Percentiles rank a stretch among this genome's conserved stretches.
Conservation (phyloP, 2,888 invertebrate genomes). For the Dinocampus coccinellae region DNA sequence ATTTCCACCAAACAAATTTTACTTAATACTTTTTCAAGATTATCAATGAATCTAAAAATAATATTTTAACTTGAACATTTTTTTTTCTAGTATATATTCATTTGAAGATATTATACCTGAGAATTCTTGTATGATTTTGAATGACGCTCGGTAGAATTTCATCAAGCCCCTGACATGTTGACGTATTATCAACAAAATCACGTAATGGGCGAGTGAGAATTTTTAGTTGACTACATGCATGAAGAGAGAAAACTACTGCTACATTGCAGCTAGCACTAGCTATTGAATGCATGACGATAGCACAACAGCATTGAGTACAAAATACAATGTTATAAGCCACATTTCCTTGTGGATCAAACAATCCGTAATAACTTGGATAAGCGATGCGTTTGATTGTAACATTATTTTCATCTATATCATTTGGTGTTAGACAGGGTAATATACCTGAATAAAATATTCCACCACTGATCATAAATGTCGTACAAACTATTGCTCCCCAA, state of each 20-base stretch:
- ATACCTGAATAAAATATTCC: slow-evolving; percentile 43
- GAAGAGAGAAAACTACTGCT: slow-evolving; percentile 51
- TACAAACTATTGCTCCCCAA: slow-evolving; percentile 42
- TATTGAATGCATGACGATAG: slow-evolving; percentile 50
- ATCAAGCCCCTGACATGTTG: not conserved
- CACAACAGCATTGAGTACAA: slow-evolving; percentile 46
- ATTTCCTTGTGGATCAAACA: slow-evolving; percentile 47
- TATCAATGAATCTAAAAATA: slow-evolving; percentile 36
- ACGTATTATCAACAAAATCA: slow-evolving; percentile 32
- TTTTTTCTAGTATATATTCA: slow-evolving; percentile 36
- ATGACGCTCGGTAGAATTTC: slow-evolving; percentile 22
- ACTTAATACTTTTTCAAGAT: slow-evolving; percentile 40
- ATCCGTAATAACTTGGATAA: slow-evolving; percentile 49
- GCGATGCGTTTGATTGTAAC: slow-evolving; percentile 47
- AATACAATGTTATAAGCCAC: slow-evolving; percentile 53
- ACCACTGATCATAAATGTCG: slow-evolving; percentile 47
- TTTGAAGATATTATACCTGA: slow-evolving; percentile 22
- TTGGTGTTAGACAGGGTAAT: slow-evolving; percentile 40
- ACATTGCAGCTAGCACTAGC: slow-evolving; percentile 50
- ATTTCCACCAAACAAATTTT: slow-evolving; percentile 49
- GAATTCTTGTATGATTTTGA: slow-evolving; percentile 30
- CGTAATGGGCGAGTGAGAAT: slow-evolving; percentile 39
- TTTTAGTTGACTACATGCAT: slow-evolving; percentile 50
- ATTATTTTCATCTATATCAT: slow-evolving; percentile 35
- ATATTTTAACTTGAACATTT: slow-evolving; percentile 54